These are phyloP conservation scores for Rhinolophus sinicus DNA, from an alignment of 2,113 vertebrate genomes.

Conservation along the genomic window DNA sequence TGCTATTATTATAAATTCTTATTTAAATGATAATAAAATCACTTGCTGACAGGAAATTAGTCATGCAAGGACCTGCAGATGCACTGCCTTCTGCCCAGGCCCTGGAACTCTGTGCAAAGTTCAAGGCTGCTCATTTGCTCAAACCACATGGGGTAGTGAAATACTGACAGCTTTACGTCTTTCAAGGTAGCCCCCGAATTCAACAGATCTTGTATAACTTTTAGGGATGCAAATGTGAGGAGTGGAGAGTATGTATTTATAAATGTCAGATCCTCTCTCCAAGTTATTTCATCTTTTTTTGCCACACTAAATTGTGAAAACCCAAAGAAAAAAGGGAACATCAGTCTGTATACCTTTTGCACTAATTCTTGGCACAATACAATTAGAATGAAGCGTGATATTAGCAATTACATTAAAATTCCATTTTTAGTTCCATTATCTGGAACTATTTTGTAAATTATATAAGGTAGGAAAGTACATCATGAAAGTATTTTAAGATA, in stretches of 20 bases:
- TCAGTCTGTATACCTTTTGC: not conserved
- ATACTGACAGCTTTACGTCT: conserved; percentile 53
- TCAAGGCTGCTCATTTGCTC: conserved; percentile 74
- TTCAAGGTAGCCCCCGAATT: conserved; percentile 56
- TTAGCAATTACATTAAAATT: not conserved
- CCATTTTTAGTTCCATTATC: not conserved
- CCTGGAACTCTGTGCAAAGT: conserved; percentile 66
- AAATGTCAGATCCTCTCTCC: not conserved
- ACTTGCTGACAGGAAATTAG: conserved; percentile 83
- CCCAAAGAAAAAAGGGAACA: not conserved
- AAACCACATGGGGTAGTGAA: conserved; percentile 42
- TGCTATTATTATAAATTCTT: conserved; percentile 81
- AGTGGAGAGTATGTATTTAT: not conserved
- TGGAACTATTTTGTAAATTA: conserved; percentile 45
- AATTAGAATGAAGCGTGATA: not conserved
- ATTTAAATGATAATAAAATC: conserved; percentile 85
- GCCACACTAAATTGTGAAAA: conserved; percentile 50
- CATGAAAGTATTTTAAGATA: conserved; percentile 51
- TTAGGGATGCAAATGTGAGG: not conserved
- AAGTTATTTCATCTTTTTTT: conserved; percentile 53
- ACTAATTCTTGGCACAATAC: not conserved
- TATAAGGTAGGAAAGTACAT: conserved; percentile 15
- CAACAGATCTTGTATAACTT: conserved; percentile 56
- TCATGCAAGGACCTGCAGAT: conserved; percentile 81
- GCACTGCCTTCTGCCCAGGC: conserved; percentile 77